Conservation (phyloP, 2,888 invertebrate species). For the Chloroclysta siterata region DNA sequence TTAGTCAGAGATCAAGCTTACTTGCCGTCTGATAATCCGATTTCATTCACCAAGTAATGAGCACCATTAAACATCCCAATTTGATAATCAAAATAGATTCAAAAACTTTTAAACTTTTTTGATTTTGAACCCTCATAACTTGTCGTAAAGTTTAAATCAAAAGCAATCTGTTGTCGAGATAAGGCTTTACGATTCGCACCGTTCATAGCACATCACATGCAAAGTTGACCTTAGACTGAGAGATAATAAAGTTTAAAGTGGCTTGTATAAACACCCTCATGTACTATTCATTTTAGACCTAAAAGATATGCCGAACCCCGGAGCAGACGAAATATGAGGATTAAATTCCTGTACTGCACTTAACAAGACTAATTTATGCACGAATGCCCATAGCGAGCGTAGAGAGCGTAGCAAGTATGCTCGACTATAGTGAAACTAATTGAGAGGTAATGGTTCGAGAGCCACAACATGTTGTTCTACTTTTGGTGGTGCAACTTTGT, state of each 20-base stretch:
- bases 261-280: slow-evolving; percentile 48
- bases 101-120: slow-evolving; percentile 5
- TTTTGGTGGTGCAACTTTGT: slow-evolving; percentile 32
- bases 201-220: slow-evolving; percentile 39
- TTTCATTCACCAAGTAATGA: slow-evolving; percentile 78
- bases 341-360: slow-evolving; percentile 84
- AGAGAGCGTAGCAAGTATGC: slow-evolving; percentile 45
- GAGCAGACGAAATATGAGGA: slow-evolving; percentile 83
- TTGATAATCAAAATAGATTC: slow-evolving; percentile 44
- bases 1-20: slow-evolving; percentile 69
- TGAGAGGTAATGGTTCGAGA: slow-evolving; percentile 77
- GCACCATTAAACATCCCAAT: slow-evolving; percentile 68
- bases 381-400: slow-evolving; percentile 60
- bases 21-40: slow-evolving; percentile 71
- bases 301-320: slow-evolving; percentile 79
- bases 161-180: slow-evolving; percentile 3
- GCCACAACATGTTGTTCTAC: slow-evolving; percentile 61
- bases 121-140: slow-evolving; percentile 32
- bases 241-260: slow-evolving; percentile 54
- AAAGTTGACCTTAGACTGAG: slow-evolving; percentile 53
- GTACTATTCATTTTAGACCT: slow-evolving; percentile 71
- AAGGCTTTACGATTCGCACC: slow-evolving; percentile 2
- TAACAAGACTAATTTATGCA: slow-evolving; percentile 84
- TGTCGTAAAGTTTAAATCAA: slow-evolving; percentile 11
- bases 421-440: slow-evolving; percentile 78